A percentile compares a stretch with the other conserved stretches of the same genome.
These are phyloP conservation scores for Mallotus villosus DNA, from an alignment of 2,797 vertebrate species.

Conservation along the genomic window DNA sequence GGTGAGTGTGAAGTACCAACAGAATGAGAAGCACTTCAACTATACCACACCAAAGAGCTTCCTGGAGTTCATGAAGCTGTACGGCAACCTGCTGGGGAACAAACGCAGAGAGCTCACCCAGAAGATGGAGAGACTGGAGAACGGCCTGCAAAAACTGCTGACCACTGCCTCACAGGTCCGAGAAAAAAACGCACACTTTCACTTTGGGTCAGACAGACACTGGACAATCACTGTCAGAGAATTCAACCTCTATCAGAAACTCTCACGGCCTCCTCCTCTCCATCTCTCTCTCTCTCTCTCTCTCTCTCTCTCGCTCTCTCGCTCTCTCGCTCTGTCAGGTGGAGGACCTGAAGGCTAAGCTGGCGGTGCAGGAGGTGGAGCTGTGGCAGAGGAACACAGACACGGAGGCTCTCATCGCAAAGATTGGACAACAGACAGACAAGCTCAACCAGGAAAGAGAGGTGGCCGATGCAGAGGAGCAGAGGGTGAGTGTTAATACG, in stretches of 20 bases:
- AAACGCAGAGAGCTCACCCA: constrained; percentile 79
- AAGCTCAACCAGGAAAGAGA: constrained; percentile 90
- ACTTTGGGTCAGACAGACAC: constrained; percentile 13
- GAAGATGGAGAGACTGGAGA: constrained; percentile 88
- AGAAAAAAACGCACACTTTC: constrained; percentile 30
- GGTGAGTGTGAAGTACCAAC: constrained; percentile 77
- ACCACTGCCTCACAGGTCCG: constrained; percentile 89
- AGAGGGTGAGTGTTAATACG: constrained; percentile 74
- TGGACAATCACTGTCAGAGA: constrained; percentile 60
- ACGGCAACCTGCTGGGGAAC: constrained; percentile 80
- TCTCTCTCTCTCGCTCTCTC: neutral
- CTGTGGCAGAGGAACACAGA: constrained; percentile 91
- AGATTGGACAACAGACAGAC: constrained; percentile 88
- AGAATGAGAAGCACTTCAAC: constrained; percentile 87
- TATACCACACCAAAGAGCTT: constrained; percentile 97
- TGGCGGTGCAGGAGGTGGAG: constrained; percentile 90
- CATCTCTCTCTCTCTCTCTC: neutral
- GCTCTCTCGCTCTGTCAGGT: constrained; percentile 71
- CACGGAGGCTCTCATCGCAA: constrained; percentile 79
- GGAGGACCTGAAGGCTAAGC: constrained; percentile 90
- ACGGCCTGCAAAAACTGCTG: constrained; percentile 88
- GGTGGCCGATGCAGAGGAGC: constrained; percentile 86
- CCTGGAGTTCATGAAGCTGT: constrained; percentile 94
- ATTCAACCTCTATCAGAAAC: too few species aligned
- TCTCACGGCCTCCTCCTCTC: neutral